Evolutionary conservation across 2,797 vertebrate species (phyloP).

Genomic region (Bradypodion ventrale): DNA sequence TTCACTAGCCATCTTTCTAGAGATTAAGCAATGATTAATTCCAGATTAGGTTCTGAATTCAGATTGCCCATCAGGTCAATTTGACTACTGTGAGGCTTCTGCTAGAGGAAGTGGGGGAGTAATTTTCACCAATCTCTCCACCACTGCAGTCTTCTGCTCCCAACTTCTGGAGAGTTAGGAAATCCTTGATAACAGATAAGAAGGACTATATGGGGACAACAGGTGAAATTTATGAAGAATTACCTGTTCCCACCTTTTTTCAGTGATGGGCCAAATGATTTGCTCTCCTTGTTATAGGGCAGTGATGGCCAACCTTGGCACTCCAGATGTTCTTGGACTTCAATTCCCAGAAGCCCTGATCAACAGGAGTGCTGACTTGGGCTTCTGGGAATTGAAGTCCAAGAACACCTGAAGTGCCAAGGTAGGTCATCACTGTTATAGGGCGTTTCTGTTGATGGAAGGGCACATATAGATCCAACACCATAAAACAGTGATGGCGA

Average conservation of each 20-base stretch:
- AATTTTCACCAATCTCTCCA: neutral
- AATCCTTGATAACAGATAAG: neutral
- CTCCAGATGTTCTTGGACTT: too few species aligned
- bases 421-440: too few species aligned
- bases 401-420: too few species aligned
- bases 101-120: neutral
- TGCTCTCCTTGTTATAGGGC: too few species aligned
- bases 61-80: neutral
- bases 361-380: too few species aligned
- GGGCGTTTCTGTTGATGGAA: neutral
- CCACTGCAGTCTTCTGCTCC: neutral
- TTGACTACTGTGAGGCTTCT: neutral
- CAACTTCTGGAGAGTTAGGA: neutral
- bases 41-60: neutral
- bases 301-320: too few species aligned
- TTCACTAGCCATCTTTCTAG: slow-evolving; percentile 2
- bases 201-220: too few species aligned
- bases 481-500: too few species aligned
- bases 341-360: too few species aligned
- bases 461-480: neutral
- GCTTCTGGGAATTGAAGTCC: too few species aligned
- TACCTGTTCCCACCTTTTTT: neutral
- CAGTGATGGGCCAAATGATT: neutral
- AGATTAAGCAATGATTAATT: neutral
- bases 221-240: neutral